Base-by-base conservation (phyloP, 1,140 invertebrate genomes). In the Atta colombica region DNA sequence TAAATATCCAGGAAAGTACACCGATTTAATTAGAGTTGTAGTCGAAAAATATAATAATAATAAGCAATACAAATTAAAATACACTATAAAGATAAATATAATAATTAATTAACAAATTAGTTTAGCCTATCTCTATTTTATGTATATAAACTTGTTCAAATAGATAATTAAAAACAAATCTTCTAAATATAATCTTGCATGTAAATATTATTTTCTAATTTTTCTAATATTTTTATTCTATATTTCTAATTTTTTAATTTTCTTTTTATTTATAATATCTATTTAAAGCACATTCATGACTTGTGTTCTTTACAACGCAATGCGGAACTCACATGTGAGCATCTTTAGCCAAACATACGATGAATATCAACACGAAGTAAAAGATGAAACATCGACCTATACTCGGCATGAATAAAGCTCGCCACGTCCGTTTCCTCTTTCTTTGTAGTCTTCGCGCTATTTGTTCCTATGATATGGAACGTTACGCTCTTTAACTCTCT, bases 311-410 rank as follows among this genome's bases (percentile, higher is more conserved):
- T 3, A 45, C 31, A 35, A 35, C 1, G 21, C 14, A 7, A 53
- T 53, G 14, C 12, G 12, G 21, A 87, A 93, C 93, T 94, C 72
- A 93, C 93, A 89, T 93, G 85, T 88, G 89, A 66, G 85, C 86
- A 66, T 94, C 87, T 72, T 87, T 92, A 84, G 92, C 90, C 35
- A 90, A 78, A 75, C 90, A 91, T n/a, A 60, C 71, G 68, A 53
- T 87, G 75, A 75, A 69, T 72, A 88, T 61, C 66, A 89, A 71
- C 88, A 84, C 81, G 45, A 92, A 80, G 61, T 90, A 80, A 87
- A 86, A 85, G 28, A 91, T 66, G 80, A 89, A 61, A 86, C 86
- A 92, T 68, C n/a, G 77, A 69, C 45, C 55, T 88, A 45, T 87
- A 74, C 39, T 71, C 80, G 80, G 55, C 80, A 84, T 84, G 69